A percentile compares a stretch with the other conserved stretches of the same genome.
Conservation (phyloP, 2,888 invertebrate species). For the Oscheius sp. region DNA sequence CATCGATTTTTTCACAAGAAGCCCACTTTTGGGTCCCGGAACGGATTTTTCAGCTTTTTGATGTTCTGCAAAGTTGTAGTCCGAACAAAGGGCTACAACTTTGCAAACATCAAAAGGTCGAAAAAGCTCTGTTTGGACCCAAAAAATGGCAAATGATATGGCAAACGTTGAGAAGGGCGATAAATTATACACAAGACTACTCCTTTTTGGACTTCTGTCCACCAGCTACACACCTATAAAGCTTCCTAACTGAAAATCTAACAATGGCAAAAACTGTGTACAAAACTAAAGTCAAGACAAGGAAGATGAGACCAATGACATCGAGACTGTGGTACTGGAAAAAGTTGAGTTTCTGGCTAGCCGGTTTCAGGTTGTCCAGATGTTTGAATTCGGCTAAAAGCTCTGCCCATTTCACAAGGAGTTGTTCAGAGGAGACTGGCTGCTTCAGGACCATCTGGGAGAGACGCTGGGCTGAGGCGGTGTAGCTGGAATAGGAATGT, state of each 20-base stretch:
- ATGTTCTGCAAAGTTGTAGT: too few relatives aligned
- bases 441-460: slow-evolving; percentile 55
- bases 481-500: neutral
- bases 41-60: too few relatives aligned
- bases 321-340: slow-evolving; percentile 61
- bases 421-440: slow-evolving; percentile 55
- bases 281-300: slow-evolving; percentile 39
- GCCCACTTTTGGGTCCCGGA: too few relatives aligned
- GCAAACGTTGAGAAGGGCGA: neutral
- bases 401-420: slow-evolving; percentile 60
- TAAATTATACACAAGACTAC: too few relatives aligned
- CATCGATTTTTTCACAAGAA: too few relatives aligned
- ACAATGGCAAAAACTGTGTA: slow-evolving; percentile 35
- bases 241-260: neutral
- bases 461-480: neutral
- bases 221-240: slow-evolving; percentile 6
- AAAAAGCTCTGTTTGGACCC: neutral
- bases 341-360: slow-evolving; percentile 54
- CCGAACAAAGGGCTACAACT: too few relatives aligned
- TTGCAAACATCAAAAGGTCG: neutral
- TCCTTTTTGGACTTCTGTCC: too few relatives aligned
- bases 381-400: slow-evolving; percentile 61
- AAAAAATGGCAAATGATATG: neutral
- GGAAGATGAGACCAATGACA: slow-evolving; percentile 47
- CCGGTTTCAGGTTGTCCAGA: slow-evolving; percentile 54